phyloP scores from a whole-genome alignment of 2,113 vertebrate genomes.

The Ptychochromis oligacanthus region DNA sequence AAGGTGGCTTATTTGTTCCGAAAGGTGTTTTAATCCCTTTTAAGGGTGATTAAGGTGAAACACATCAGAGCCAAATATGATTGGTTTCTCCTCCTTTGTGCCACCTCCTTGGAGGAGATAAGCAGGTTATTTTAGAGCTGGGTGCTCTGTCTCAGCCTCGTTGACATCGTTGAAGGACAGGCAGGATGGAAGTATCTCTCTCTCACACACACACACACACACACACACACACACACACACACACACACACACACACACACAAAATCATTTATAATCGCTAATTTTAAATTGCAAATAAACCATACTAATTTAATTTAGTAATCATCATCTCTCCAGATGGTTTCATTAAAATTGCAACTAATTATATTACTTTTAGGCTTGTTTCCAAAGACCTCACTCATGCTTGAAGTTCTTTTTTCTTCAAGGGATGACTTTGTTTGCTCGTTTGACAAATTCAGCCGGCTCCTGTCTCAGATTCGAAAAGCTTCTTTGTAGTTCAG shows the following conservation, averaged over 20 bases:
- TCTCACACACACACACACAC: background rate
- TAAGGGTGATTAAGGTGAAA: constrained; percentile 37
- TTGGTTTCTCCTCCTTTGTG: background rate
- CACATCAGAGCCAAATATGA: constrained; percentile 6
- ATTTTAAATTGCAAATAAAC: constrained; percentile 44
- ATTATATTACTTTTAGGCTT: constrained; percentile 48
- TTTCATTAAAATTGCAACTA: constrained; percentile 52
- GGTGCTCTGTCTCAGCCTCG: constrained; percentile 13
- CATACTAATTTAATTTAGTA: constrained; percentile 50
- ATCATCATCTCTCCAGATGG: constrained; percentile 48
- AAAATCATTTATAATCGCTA: constrained; percentile 14
- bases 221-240: background rate
- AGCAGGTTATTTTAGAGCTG: constrained; percentile 1
- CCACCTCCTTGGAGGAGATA: constrained; percentile 8
- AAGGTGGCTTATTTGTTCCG: constrained; percentile 14
- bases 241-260: background rate
- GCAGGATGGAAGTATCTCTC: background rate
- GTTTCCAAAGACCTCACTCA: constrained; percentile 40
- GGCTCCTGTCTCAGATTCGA: constrained; percentile 11
- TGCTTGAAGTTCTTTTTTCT: constrained; percentile 11
- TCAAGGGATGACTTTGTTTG: constrained; percentile 10
- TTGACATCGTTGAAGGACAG: constrained; percentile 24
- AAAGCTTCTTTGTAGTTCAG: constrained; percentile 18
- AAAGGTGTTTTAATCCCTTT: constrained; percentile 52
- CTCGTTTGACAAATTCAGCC: constrained; percentile 22